These are phyloP conservation scores for Cyprinella venusta DNA, from an alignment of 2,797 vertebrate genomes.

Conservation along the genomic window DNA sequence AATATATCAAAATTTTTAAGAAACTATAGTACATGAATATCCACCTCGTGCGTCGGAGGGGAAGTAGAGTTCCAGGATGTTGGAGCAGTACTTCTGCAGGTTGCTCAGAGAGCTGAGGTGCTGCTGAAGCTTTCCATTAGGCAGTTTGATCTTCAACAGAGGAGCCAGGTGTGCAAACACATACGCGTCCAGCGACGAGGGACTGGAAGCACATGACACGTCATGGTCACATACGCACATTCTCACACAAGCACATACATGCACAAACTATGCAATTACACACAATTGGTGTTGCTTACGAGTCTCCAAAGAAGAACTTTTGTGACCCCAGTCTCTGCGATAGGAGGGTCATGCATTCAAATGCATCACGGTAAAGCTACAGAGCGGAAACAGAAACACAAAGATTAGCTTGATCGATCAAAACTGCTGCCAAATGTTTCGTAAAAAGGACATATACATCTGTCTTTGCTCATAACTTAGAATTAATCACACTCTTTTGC, in stretches of 20 bases:
- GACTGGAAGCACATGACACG: constrained; percentile 71
- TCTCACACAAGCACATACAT: constrained; percentile 63
- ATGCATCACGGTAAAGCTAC: constrained; percentile 86
- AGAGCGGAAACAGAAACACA: constrained; percentile 10
- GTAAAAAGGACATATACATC: not conserved
- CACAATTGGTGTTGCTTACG: constrained; percentile 74
- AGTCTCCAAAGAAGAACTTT: constrained; percentile 95
- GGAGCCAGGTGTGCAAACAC: constrained; percentile 89
- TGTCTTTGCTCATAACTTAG: not conserved
- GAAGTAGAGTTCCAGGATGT: constrained; percentile 90
- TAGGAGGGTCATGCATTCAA: constrained; percentile 90
- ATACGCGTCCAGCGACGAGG: constrained; percentile 89
- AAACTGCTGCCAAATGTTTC: constrained; percentile 65
- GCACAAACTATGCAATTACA: not conserved
- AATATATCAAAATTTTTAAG: not conserved
- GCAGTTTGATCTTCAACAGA: constrained; percentile 84
- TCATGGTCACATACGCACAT: not conserved
- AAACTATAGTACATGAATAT: not conserved
- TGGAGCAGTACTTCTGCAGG: constrained; percentile 85
- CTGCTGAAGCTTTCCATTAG: constrained; percentile 87
- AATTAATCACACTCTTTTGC: constrained; percentile 65
- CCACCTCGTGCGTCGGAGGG: constrained; percentile 78
- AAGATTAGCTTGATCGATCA: not conserved
- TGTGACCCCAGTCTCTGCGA: constrained; percentile 88
- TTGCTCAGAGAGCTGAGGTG: constrained; percentile 88